Evolutionary conservation across 2,888 invertebrate species (phyloP), one percentile per base, ranked within the genome.

Genomic region (Cryptocephalus primarius): DNA sequence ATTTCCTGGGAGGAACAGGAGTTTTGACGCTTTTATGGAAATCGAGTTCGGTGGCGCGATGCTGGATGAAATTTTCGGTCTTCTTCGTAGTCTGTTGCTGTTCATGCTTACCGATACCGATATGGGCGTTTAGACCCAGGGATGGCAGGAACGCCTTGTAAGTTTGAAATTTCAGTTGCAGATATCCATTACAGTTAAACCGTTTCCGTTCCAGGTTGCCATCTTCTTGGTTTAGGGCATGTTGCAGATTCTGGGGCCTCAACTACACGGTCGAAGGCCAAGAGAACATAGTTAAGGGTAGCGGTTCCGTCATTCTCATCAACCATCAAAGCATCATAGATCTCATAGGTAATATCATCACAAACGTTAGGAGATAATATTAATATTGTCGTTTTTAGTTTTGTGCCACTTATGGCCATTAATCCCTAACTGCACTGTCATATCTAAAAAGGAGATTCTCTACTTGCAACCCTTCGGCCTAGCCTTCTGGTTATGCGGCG

Each of bases 311-410:
- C 9, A 78, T 93, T 8, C 73, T 92, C 12, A 77, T 89, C 48
- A 93, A 94, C 71, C 93, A 94, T 68, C 93, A 93, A 72, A 91
- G 89, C 64, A 77, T 82, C 14, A 67, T 93, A 45, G 93, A 93
- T 69, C 75, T 93, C 47, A 78, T 85, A 57, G 84, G 90, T 89
- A 74, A 44, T 39, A 12, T 4, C 40, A n/a, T n/a, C 6, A 4
- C 11, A 14, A 2, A 4, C 3, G 8, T 13, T 14, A 3, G 14
- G 22, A 22, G 22, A 22, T 6, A 22, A 22, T 22, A 22, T 22
- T 2, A 22, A 6, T 22, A 6, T 22, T 22, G 12, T 45, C 40
- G 46, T 45, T 61, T 63, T 32, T 61, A 83, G 85, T 82, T 45
- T 65, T 86, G 53, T 81, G 82, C n/a, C 78, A 83, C 58, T 71